Percentiles rank a stretch among this genome's conserved stretches.
Evolutionary conservation across 1,140 invertebrate species (phyloP).

Genomic region (Brachionus asplanchnoidis): DNA sequence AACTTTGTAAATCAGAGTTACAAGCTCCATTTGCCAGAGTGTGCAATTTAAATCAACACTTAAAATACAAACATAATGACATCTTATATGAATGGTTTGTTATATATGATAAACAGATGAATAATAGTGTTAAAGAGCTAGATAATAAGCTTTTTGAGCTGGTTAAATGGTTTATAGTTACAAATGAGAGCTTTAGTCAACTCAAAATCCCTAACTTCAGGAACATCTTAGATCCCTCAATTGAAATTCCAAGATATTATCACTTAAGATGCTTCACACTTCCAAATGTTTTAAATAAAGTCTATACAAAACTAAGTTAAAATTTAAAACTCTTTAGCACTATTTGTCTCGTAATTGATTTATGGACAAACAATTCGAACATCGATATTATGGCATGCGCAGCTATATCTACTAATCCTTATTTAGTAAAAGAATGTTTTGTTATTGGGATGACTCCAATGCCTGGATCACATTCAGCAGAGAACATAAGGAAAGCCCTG

Average conservation of each 20-base stretch:
- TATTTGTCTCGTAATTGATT: not conserved
- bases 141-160: not conserved
- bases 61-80: not conserved
- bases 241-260: not conserved
- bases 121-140: not conserved
- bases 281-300: not conserved
- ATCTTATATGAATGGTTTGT: not conserved
- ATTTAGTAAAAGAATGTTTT: not conserved
- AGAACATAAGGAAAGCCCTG: not conserved
- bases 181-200: not conserved
- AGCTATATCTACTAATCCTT: not conserved
- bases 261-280: not conserved
- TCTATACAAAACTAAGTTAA: not conserved
- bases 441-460: not conserved
- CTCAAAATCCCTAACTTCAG: not conserved
- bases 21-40: not conserved
- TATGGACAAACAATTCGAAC: not conserved
- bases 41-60: not conserved
- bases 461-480: not conserved
- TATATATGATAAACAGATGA: not conserved
- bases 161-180: not conserved
- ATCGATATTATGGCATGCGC: slow-evolving; percentile 15
- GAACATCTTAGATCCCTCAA: not conserved
- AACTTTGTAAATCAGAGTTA: not conserved
- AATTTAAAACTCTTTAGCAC: not conserved